phyloP scores from a whole-genome alignment of 2,797 vertebrate genomes.

The Silurus lanzhouensis region DNA sequence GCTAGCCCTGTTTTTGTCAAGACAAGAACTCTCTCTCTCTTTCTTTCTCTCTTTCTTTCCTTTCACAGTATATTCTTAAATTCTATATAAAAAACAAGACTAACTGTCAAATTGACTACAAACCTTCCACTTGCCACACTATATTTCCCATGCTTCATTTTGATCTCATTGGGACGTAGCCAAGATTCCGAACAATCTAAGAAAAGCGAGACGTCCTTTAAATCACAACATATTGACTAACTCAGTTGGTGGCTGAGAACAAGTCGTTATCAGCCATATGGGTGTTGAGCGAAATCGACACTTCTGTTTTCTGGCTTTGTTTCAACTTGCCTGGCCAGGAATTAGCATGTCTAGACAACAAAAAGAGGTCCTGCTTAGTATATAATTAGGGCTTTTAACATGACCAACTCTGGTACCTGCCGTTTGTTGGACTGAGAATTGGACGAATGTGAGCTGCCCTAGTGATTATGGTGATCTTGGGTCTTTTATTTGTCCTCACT shows the following conservation, averaged over 20 bases:
- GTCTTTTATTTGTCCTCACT: conserved; percentile 54
- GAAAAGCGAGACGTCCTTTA: neutral
- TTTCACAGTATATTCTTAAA: neutral
- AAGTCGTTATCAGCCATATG: conserved; percentile 32
- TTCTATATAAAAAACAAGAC: neutral
- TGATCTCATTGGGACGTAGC: neutral
- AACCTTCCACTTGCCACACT: neutral
- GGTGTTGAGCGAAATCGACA: conserved; percentile 21
- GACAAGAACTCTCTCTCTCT: neutral
- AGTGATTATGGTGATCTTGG: conserved; percentile 50
- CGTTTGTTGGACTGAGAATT: conserved; percentile 13
- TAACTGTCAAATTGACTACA: neutral
- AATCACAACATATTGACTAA: conserved; percentile 18
- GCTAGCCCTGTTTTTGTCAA: neutral
- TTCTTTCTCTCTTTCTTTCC: neutral
- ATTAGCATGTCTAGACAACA: conserved; percentile 51
- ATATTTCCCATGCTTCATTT: neutral
- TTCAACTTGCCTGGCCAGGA: conserved; percentile 8
- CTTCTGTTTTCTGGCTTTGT: conserved; percentile 20
- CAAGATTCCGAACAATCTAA: conserved; percentile 16
- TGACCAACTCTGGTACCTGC: conserved; percentile 12
- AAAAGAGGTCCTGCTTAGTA: conserved; percentile 36
- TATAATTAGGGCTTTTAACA: conserved; percentile 44
- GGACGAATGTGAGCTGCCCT: conserved; percentile 31
- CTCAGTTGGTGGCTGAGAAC: conserved; percentile 22